Evolutionary conservation across 2,888 invertebrate genomes (phyloP).

Genomic region (Drosophila testacea): DNA sequence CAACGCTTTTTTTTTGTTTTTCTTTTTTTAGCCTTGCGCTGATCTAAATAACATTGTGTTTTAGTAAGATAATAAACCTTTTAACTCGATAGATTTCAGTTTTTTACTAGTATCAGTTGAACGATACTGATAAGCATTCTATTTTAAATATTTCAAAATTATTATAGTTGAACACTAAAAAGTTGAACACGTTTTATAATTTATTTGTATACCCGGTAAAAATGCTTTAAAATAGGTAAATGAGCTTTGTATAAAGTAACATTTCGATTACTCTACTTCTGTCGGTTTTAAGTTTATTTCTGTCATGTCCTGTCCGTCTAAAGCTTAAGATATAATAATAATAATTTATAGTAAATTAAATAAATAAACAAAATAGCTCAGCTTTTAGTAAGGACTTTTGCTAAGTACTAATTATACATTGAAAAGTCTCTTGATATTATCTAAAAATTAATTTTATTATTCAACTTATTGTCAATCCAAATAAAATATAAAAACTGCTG

Average conservation of each 20-base stretch:
- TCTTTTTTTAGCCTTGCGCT: neutral
- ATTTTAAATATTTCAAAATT: neutral
- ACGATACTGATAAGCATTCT: neutral
- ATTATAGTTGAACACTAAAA: neutral
- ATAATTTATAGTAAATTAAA: too few species aligned
- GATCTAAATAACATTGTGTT: neutral
- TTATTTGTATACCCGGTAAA: neutral
- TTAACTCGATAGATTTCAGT: neutral
- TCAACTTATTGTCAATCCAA: neutral
- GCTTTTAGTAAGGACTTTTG: too few species aligned
- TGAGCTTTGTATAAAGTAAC: too few species aligned
- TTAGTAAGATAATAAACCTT: neutral
- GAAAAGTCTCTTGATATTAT: neutral
- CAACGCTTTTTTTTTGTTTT: neutral
- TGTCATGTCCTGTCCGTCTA: too few species aligned
- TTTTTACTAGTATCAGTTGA: neutral
- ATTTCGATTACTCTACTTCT: too few species aligned
- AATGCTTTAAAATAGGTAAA: neutral
- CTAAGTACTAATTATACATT: too few species aligned
- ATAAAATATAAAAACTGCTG: neutral
- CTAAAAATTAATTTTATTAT: neutral
- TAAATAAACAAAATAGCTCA: too few species aligned
- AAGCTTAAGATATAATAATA: too few species aligned
- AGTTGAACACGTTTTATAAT: neutral
- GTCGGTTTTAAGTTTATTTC: too few species aligned